phyloP scores from a whole-genome alignment of 2,888 invertebrate genomes.

The Apantesis nais region DNA sequence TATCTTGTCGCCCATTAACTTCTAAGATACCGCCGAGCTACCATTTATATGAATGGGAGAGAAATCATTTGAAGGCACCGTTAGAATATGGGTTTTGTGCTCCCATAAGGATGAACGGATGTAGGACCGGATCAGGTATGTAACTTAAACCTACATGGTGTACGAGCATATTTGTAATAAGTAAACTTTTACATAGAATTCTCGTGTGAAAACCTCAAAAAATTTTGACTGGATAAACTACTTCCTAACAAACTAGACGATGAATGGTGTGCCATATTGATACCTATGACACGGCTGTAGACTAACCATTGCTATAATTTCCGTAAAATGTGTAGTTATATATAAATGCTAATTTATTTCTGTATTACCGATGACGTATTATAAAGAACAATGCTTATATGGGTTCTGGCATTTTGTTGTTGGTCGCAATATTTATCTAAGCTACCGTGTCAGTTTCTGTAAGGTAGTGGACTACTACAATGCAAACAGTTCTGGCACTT shows the following conservation, averaged over 20 bases:
- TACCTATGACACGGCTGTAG: background rate
- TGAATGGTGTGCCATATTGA: background rate
- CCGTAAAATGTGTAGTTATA: background rate
- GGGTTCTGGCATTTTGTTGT: too few species aligned
- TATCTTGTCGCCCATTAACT: slow-evolving; percentile 38
- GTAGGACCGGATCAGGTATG: slow-evolving; percentile 50
- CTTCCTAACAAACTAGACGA: background rate
- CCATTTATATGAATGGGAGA: slow-evolving; percentile 52
- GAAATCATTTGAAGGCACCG: slow-evolving; percentile 65
- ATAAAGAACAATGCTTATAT: background rate
- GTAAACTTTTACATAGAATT: background rate
- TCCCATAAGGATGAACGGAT: slow-evolving; percentile 71
- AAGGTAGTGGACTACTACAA: too few species aligned
- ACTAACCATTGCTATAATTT: background rate
- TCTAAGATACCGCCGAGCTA: slow-evolving; percentile 31
- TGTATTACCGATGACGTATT: background rate
- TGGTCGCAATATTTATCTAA: too few species aligned
- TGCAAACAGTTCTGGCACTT: too few species aligned
- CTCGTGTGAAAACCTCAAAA: background rate
- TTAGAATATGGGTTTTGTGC: slow-evolving; percentile 75
- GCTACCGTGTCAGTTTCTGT: too few species aligned
- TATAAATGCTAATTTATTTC: background rate
- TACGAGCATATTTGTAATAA: background rate
- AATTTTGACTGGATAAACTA: background rate
- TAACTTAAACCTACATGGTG: slow-evolving; percentile 54